phyloP scores from a whole-genome alignment of 2,797 vertebrate species.

The Galaxias olidus region DNA sequence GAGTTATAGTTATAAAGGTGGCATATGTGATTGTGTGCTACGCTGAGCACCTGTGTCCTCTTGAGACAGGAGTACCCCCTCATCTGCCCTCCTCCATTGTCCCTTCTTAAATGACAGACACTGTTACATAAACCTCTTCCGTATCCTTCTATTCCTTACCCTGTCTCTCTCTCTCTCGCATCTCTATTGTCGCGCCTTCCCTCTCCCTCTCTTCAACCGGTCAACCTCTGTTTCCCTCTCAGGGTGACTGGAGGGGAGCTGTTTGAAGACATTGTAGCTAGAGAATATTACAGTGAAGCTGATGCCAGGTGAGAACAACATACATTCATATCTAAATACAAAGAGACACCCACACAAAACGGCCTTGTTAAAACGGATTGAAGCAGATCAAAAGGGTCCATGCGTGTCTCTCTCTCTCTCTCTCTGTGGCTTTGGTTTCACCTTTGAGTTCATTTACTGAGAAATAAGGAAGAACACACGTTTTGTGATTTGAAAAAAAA shows the following conservation, averaged over 20 bases:
- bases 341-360: too few species aligned
- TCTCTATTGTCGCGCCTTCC: neutral
- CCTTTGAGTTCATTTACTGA: too few species aligned
- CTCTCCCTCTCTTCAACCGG: neutral
- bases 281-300: constrained; percentile 96
- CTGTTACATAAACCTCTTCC: too few species aligned
- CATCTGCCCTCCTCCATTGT: neutral
- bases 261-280: constrained; percentile 96
- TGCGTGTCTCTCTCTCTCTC: too few species aligned
- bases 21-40: neutral
- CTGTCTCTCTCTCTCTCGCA: neutral
- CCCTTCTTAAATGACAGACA: too few species aligned
- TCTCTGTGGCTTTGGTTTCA: too few species aligned
- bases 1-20: neutral
- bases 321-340: too few species aligned
- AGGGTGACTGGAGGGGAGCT: constrained; percentile 94
- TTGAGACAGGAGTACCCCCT: neutral
- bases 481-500: too few species aligned
- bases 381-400: too few species aligned
- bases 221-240: constrained; percentile 15
- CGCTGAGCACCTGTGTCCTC: neutral
- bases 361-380: too few species aligned
- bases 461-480: too few species aligned
- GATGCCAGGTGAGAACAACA: constrained; percentile 86
- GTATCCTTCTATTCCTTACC: neutral